A percentile compares a stretch with the other conserved stretches of the same genome.
phyloP scores from a whole-genome alignment of 2,888 invertebrate genomes.

The Netelia fuscicornis region DNA sequence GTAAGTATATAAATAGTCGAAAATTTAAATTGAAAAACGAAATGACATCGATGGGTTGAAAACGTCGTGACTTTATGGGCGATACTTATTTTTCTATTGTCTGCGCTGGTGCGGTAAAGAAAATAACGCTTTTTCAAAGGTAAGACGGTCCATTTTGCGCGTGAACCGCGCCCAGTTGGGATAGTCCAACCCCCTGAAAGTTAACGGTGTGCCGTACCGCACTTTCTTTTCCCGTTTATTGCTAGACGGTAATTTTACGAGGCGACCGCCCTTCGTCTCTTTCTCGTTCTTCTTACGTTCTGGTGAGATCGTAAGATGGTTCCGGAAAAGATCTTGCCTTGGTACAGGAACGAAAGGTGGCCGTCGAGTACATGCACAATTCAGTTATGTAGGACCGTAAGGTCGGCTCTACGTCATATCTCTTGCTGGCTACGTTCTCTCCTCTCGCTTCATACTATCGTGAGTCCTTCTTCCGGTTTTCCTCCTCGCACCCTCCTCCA shows the following conservation, averaged over 20 bases:
- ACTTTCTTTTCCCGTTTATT: conserved; percentile 73
- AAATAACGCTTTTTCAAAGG: conserved; percentile 29
- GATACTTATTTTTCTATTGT: conserved; percentile 26
- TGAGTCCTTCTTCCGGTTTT: conserved; percentile 43
- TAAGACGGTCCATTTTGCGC: conserved; percentile 49
- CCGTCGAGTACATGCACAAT: conserved; percentile 77
- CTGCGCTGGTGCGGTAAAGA: conserved; percentile 11
- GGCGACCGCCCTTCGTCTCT: conserved; percentile 59
- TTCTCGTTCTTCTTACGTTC: conserved; percentile 15
- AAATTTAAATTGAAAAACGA: background rate
- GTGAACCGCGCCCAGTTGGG: conserved; percentile 39
- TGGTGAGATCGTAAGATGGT: conserved; percentile 68
- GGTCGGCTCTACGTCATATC: conserved; percentile 79
- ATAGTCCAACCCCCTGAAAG: conserved; percentile 56
- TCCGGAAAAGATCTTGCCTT: conserved; percentile 44
- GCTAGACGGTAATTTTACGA: conserved; percentile 76
- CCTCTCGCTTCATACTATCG: conserved; percentile 42
- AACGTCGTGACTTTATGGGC: background rate
- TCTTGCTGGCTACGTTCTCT: conserved; percentile 55
- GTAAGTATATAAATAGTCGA: background rate
- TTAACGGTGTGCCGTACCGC: conserved; percentile 72
- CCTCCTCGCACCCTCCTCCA: conserved; percentile 13
- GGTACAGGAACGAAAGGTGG: conserved; percentile 27
- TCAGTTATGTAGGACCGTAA: conserved; percentile 77
- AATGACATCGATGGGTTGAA: background rate